Base-by-base conservation (phyloP, 2,888 invertebrate species). In the Orchesellides sinensis region DNA sequence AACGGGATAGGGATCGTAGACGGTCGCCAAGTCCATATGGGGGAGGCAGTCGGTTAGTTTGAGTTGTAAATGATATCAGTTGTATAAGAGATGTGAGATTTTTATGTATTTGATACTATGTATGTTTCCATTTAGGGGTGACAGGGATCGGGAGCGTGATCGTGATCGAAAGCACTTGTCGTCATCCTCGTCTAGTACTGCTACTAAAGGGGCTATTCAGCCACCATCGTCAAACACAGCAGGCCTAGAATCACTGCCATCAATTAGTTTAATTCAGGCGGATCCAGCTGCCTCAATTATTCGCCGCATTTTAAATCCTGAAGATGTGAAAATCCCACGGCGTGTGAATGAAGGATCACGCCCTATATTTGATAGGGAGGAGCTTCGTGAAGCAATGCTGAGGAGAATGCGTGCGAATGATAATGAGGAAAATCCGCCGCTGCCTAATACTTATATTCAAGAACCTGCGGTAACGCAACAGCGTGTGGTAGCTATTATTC, bases 291-390 rank as follows among this genome's bases (percentile, higher is more conserved):
- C 68, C 21, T 54, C 78, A 25, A 88, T 88, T 45, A 85, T 86
- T 10, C 81, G 88, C 29, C 78, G 81, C 8, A 87, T 88, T 40
- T 47, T 86, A 12, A 84, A 85, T 84, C 84, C 87, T 1, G 86
- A 87, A 21, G 85, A 85, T 54, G 87, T 88, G 0, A 87, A 82
- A 56, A 87, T 88, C 45, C 88, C 88, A 0, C 47, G 88, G 47
- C 69, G 88, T 4, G 54, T 82, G 2, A 72, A 74, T 19, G 88
- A 88, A 84, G 88, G 88, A 3, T 66, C 79, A 10, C 81, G 83
- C 17, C 85, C 86, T 17, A 87, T 88, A 35, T 88, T 88, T 80
- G 88, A 87, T n/a, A 66, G 88, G 21, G 85, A 83, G 8, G 88
- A 88, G 59, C 75, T 88, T 12, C 70, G 84, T 10, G 88, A 88